These are phyloP conservation scores for Cantharis flavilabris DNA, from an alignment of 2,888 invertebrate species.

Conservation along the genomic window DNA sequence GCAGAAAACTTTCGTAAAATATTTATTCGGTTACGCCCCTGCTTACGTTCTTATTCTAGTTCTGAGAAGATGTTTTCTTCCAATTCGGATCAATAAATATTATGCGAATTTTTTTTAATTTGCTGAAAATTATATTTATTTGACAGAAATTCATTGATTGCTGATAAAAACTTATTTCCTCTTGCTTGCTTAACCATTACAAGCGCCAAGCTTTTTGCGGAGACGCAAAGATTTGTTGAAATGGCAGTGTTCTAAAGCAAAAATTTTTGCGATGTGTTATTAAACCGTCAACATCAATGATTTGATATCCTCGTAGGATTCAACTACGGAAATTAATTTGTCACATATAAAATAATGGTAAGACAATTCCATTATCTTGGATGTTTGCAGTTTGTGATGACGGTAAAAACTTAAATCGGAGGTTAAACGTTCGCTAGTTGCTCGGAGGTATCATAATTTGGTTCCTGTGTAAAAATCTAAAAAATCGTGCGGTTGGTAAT, in stretches of 20 bases:
- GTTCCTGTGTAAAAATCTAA: neutral
- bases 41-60: neutral
- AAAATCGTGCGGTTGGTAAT: neutral
- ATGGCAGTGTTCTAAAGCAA: neutral
- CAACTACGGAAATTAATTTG: neutral
- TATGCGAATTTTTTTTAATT: neutral
- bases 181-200: neutral
- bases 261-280: neutral
- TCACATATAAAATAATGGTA: neutral
- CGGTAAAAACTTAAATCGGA: neutral
- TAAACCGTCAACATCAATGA: neutral
- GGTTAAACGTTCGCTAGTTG: neutral
- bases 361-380: neutral
- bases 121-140: neutral
- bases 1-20: too few relatives aligned
- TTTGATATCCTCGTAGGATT: neutral
- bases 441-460: neutral
- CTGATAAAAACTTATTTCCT: neutral
- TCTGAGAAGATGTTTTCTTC: neutral
- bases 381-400: too few relatives aligned
- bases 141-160: neutral
- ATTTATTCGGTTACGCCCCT: too few relatives aligned
- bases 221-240: neutral
- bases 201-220: neutral
- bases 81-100: neutral